phyloP scores from a whole-genome alignment of 2,888 invertebrate genomes.

The Acanthosoma haemorrhoidale region DNA sequence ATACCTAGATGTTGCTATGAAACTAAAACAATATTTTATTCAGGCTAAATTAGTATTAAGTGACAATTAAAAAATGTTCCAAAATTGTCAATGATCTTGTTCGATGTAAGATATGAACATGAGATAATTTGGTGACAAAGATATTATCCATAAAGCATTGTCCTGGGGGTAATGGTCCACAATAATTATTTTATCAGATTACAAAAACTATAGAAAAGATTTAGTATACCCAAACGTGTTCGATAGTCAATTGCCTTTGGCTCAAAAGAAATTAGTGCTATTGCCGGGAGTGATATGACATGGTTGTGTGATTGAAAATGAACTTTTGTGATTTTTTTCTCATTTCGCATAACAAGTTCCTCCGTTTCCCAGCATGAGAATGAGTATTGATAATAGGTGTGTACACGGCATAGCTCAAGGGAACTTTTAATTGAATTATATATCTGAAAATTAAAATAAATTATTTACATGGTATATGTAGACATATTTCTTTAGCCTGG shows the following conservation, averaged over 20 bases:
- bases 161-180: neutral
- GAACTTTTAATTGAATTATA: neutral
- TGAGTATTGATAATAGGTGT: neutral
- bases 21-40: too few relatives aligned
- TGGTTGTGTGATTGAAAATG: conserved; percentile 52
- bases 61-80: too few relatives aligned
- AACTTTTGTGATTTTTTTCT: conserved; percentile 46
- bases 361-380: conserved; percentile 10
- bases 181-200: too few relatives aligned
- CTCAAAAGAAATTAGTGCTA: conserved; percentile 56
- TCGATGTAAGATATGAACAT: too few relatives aligned
- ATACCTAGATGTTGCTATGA: too few relatives aligned
- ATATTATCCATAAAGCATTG: too few relatives aligned
- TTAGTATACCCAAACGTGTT: neutral
- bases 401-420: neutral
- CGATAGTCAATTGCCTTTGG: conserved; percentile 38
- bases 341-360: neutral
- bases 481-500: too few relatives aligned
- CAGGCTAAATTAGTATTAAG: too few relatives aligned
- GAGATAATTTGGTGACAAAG: too few relatives aligned
- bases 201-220: too few relatives aligned
- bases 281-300: conserved; percentile 50
- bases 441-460: neutral
- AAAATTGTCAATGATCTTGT: too few relatives aligned
- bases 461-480: too few relatives aligned